phyloP scores from a whole-genome alignment of 2,888 invertebrate species.

The Drosophila melanosoma region DNA sequence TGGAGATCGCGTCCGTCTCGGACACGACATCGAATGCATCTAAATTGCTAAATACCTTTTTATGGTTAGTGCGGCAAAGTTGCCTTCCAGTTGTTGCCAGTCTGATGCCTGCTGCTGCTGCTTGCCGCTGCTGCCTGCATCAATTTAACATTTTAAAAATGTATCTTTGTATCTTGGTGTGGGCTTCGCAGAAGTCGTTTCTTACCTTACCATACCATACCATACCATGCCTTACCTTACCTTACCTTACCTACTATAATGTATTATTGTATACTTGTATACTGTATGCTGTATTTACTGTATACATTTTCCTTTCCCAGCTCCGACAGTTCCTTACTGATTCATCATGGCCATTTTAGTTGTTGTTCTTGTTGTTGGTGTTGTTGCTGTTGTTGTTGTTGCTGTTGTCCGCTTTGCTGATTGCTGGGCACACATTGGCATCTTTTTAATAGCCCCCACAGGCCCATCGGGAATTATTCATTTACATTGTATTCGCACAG shows the following conservation, averaged over 20 bases:
- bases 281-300: slow-evolving; percentile 58
- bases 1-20: slow-evolving; percentile 48
- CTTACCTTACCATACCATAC: slow-evolving; percentile 34
- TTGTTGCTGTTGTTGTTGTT: neutral
- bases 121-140: slow-evolving; percentile 51
- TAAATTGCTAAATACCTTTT: slow-evolving; percentile 80
- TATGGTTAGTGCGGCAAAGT: slow-evolving; percentile 67
- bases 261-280: slow-evolving; percentile 45
- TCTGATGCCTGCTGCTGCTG: slow-evolving; percentile 5
- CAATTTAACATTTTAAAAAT: slow-evolving; percentile 80
- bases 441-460: slow-evolving; percentile 76
- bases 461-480: slow-evolving; percentile 79
- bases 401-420: slow-evolving; percentile 38
- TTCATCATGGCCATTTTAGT: slow-evolving; percentile 76
- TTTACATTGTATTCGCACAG: slow-evolving; percentile 65
- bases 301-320: slow-evolving; percentile 67
- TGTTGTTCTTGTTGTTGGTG: slow-evolving; percentile 23
- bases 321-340: slow-evolving; percentile 63
- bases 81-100: slow-evolving; percentile 22
- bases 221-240: slow-evolving; percentile 21
- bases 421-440: slow-evolving; percentile 73
- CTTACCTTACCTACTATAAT: slow-evolving; percentile 46
- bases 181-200: slow-evolving; percentile 72
- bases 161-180: slow-evolving; percentile 75
- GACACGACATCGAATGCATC: slow-evolving; percentile 80